These are phyloP conservation scores for Pluvianellus socialis DNA, from an alignment of 2,113 vertebrate genomes.

Conservation along the genomic window DNA sequence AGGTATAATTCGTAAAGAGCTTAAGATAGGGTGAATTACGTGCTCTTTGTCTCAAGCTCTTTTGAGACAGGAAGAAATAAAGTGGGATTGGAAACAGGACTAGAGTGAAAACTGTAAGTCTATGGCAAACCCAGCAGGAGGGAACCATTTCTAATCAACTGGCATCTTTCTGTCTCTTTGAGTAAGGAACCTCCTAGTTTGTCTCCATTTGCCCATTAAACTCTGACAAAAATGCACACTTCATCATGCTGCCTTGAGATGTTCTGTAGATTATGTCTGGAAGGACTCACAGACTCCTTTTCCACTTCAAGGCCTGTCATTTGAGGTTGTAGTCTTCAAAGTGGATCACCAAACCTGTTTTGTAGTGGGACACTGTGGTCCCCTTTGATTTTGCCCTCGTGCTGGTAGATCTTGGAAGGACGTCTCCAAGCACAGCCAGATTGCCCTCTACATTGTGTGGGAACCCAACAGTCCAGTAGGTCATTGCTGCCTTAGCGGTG, in stretches of 20 bases:
- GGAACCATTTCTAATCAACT: not conserved
- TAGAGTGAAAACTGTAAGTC: not conserved
- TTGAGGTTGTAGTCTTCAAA: not conserved
- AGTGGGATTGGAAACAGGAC: not conserved
- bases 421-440: not conserved
- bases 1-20: not conserved
- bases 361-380: not conserved
- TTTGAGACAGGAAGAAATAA: not conserved
- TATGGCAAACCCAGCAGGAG: not conserved
- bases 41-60: not conserved
- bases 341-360: not conserved
- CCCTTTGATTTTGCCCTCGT: not conserved
- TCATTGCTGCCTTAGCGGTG: not conserved
- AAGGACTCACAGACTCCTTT: not conserved
- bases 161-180: not conserved
- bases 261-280: not conserved
- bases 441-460: not conserved
- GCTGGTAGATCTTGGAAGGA: not conserved
- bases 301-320: not conserved
- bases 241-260: not conserved
- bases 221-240: not conserved
- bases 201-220: not conserved
- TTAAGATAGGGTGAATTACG: not conserved
- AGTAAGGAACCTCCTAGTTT: not conserved
- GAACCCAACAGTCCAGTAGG: not conserved